Evolutionary conservation across 1,140 invertebrate species (phyloP).

Genomic region (Drosophila asahinai): DNA sequence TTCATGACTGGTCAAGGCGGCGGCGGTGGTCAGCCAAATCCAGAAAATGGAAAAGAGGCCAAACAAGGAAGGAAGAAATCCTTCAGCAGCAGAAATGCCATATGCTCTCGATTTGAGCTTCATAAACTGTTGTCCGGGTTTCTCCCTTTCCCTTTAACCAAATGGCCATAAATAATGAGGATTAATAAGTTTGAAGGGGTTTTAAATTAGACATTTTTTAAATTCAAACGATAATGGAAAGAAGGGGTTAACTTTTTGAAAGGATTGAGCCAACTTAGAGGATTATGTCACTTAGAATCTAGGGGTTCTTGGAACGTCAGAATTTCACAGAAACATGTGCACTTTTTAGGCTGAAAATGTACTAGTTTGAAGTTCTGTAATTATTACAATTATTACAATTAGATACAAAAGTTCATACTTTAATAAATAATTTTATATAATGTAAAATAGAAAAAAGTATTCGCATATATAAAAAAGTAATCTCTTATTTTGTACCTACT

Average conservation of each 20-base stretch:
- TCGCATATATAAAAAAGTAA: no score
- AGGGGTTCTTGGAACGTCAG: no score
- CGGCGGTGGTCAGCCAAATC: background rate
- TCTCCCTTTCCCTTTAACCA: slow-evolving; percentile 24
- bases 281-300: background rate
- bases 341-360: background rate
- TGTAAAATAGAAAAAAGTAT: no score
- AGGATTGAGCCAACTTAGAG: background rate
- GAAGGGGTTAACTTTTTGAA: background rate
- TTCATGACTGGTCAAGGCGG: slow-evolving; percentile 55
- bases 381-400: no score
- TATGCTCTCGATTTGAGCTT: slow-evolving; percentile 63
- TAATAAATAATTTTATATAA: no score
- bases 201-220: slow-evolving; percentile 20
- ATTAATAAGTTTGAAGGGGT: slow-evolving; percentile 29
- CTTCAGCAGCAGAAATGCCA: slow-evolving; percentile 35
- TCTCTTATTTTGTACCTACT: no score
- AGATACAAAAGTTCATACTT: no score
- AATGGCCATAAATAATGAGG: slow-evolving; percentile 70
- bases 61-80: background rate
- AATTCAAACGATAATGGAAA: slow-evolving; percentile 1
- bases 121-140: slow-evolving; percentile 49
- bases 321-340: no score
- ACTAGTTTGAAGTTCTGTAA: background rate
- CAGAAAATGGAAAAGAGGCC: background rate